These are phyloP conservation scores for Apamea crenata DNA, from an alignment of 2,888 invertebrate genomes.

Conservation along the genomic window DNA sequence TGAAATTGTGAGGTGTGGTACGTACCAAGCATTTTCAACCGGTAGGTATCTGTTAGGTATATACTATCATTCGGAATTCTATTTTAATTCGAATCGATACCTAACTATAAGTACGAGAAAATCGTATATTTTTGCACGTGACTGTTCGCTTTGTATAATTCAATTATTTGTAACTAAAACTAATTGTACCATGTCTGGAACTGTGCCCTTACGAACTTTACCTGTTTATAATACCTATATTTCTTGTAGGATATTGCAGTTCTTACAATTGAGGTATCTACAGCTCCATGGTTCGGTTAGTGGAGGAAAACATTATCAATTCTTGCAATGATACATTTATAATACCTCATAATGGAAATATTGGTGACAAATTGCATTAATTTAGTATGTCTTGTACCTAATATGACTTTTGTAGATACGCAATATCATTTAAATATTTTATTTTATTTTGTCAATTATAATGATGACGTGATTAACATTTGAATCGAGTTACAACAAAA, in stretches of 20 bases:
- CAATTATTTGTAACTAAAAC: not conserved
- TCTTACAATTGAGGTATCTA: not conserved
- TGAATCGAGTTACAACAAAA: not conserved
- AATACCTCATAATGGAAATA: not conserved
- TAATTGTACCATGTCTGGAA: not conserved
- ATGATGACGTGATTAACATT: not conserved
- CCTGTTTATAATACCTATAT: conserved; percentile 9
- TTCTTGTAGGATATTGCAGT: not conserved
- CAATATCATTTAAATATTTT: conserved; percentile 1
- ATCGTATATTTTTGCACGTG: not conserved
- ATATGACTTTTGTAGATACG: not conserved
- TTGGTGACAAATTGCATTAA: not conserved
- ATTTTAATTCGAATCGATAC: too few species aligned
- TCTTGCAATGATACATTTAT: not conserved
- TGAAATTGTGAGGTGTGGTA: too few species aligned
- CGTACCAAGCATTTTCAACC: too few species aligned
- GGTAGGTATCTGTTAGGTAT: too few species aligned
- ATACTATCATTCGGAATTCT: too few species aligned
- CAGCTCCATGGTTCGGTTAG: too few species aligned
- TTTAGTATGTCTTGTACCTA: not conserved
- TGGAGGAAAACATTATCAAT: conserved; percentile 34
- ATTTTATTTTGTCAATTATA: not conserved
- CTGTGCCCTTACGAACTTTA: not conserved
- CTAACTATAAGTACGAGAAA: not conserved
- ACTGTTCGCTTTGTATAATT: not conserved